A percentile compares a stretch with the other conserved stretches of the same genome.
Conservation (phyloP, 2,888 invertebrate genomes). For the Koerneria pararmatus region DNA sequence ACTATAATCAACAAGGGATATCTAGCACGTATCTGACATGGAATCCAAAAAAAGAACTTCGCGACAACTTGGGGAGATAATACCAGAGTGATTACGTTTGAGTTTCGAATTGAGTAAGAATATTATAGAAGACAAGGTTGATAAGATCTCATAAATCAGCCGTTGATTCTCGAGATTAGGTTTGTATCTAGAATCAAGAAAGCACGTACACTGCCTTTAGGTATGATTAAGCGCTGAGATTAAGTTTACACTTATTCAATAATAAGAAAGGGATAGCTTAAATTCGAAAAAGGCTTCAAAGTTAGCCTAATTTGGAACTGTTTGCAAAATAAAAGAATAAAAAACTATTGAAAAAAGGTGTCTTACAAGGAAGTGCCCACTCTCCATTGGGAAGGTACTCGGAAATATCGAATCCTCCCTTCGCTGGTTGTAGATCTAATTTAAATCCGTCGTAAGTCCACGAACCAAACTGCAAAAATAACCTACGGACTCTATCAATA, state of each 20-base stretch:
- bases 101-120: no score
- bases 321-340: not conserved
- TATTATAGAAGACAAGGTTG: no score
- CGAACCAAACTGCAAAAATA: conserved; percentile 50
- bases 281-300: not conserved
- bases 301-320: not conserved
- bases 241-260: not conserved
- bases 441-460: conserved; percentile 89
- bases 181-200: no score
- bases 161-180: no score
- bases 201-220: no score
- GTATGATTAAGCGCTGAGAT: no score
- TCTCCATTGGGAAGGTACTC: conserved; percentile 59
- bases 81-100: no score
- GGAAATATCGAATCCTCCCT: conserved; percentile 59
- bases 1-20: no score
- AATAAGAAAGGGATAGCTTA: not conserved
- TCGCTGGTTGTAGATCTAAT: conserved; percentile 74
- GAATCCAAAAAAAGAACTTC: no score
- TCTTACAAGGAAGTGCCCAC: conserved; percentile 55
- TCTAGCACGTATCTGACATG: no score
- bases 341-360: not conserved
- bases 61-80: no score
- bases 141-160: no score
- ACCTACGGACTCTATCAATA: not conserved